A percentile compares a stretch with the other conserved stretches of the same genome.
Evolutionary conservation across 2,797 vertebrate genomes (phyloP).

Genomic region (Hylomyscus alleni): DNA sequence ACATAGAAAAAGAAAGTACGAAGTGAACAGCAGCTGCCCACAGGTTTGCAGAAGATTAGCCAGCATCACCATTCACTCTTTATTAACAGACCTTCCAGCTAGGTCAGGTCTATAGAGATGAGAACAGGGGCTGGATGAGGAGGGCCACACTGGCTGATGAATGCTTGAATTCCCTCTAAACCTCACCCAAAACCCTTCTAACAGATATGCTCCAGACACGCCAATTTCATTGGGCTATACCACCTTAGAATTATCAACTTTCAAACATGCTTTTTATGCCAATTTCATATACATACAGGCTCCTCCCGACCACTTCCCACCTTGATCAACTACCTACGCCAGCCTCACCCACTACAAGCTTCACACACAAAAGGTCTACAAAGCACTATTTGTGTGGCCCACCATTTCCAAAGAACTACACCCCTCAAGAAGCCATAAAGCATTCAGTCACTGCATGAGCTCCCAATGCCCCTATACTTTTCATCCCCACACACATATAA

Average conservation of each 20-base stretch:
- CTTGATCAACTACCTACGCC: neutral
- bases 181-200: neutral
- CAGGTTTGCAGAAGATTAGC: neutral
- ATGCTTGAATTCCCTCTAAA: neutral
- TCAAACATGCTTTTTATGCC: too few relatives aligned
- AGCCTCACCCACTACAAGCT: neutral
- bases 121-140: neutral
- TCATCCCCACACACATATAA: neutral
- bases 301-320: neutral
- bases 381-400: neutral
- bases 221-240: neutral
- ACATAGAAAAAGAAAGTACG: too few relatives aligned
- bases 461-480: too few relatives aligned
- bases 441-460: neutral
- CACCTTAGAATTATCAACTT: neutral
- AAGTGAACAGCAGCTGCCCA: neutral
- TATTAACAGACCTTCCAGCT: neutral
- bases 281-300: rapidly evolving
- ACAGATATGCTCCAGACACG: neutral
- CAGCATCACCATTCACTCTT: rapidly evolving
- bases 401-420: neutral
- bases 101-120: neutral
- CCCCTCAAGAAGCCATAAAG: neutral
- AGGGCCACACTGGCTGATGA: too few relatives aligned
- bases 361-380: neutral